Percentiles rank a stretch among this genome's conserved stretches.
Evolutionary conservation across 1,140 invertebrate genomes (phyloP).

Genomic region (Heliconius congener): DNA sequence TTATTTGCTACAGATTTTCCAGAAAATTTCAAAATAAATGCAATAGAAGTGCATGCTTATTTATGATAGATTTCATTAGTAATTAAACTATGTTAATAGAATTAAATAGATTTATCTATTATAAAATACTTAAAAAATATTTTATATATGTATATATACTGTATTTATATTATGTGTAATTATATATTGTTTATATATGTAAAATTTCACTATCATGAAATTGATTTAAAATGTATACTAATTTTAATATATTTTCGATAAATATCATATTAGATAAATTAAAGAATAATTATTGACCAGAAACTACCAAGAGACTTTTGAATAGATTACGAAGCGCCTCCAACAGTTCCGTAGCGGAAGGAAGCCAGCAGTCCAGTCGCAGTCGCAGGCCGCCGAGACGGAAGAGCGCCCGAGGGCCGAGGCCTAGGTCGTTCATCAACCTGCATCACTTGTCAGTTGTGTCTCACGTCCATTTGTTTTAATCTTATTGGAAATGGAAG

Average conservation of each 20-base stretch:
- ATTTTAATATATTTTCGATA: not conserved
- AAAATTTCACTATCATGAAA: no score
- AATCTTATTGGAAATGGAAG: not conserved
- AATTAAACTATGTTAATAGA: no score
- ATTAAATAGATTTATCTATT: no score
- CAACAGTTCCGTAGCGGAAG: slow-evolving; percentile 28
- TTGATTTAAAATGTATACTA: not conserved
- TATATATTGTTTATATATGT: not conserved
- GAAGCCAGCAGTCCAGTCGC: slow-evolving; percentile 28
- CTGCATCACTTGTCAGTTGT: not conserved
- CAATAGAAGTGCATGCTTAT: no score
- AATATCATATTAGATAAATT: not conserved
- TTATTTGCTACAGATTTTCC: not conserved
- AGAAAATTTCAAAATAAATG: not conserved
- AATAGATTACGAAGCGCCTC: slow-evolving; percentile 4
- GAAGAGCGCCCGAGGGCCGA: slow-evolving; percentile 31
- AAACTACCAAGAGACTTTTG: slow-evolving; percentile 4
- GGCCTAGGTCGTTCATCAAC: slow-evolving; percentile 35
- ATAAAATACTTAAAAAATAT: no score
- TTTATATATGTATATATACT: no score
- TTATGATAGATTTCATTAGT: not conserved
- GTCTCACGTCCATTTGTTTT: not conserved
- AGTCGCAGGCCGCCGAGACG: slow-evolving; percentile 20
- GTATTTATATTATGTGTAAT: not conserved
- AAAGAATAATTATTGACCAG: not conserved